Evolutionary conservation across 2,797 vertebrate species (phyloP), one percentile per base, ranked within the genome.

Genomic region (Parotocinclus haroldoi): DNA sequence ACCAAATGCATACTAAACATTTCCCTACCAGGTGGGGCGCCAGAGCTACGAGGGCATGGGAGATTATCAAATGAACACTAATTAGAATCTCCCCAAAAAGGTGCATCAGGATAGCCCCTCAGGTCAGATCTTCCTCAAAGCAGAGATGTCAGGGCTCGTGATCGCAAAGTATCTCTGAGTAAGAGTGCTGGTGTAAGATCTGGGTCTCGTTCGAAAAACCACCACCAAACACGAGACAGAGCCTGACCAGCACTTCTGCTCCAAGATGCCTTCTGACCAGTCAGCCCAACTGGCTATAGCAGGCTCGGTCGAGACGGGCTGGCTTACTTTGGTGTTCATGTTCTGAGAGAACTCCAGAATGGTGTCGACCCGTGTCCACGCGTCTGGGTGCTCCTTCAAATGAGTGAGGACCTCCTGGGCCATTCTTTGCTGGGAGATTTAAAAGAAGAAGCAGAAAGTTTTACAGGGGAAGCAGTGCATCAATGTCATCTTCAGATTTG

Each of bases 241-340:
- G 17, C 9, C 8, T 37, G n/a, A 55, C 18, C 56, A 61, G 69
- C 50, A 40, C 63, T 61, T 51, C 44, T 52, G 37, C 63, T 49
- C 44, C n/a, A 37, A 66, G 51, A 50, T 42, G 57, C 10, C 44
- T 49, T 2, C 6, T 50, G 63, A 66, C 10, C 50, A n/a, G 16
- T 39, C 10, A 7, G 40, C 37, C 69, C 18, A 3, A 36, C 4
- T 36, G 57, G 53, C 56, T 55, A 7, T 46, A 66, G 37, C 18
- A 61, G 51, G 18, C 46, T 56, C 16, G 37, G 27, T 8, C 27
- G 37, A 72, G 45, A 14, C 38, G 40, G n/a, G 80, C 71, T 75
- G 61, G 76, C 96, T 98, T 97, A 99, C 96, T 93, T 99, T 99
- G 88, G 97, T 99, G 91, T 99, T 99, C 97, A 99, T 99, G 84